These are phyloP conservation scores for Hapalemur alaotrensis DNA, from an alignment of 2,797 vertebrate genomes.

Conservation along the genomic window DNA sequence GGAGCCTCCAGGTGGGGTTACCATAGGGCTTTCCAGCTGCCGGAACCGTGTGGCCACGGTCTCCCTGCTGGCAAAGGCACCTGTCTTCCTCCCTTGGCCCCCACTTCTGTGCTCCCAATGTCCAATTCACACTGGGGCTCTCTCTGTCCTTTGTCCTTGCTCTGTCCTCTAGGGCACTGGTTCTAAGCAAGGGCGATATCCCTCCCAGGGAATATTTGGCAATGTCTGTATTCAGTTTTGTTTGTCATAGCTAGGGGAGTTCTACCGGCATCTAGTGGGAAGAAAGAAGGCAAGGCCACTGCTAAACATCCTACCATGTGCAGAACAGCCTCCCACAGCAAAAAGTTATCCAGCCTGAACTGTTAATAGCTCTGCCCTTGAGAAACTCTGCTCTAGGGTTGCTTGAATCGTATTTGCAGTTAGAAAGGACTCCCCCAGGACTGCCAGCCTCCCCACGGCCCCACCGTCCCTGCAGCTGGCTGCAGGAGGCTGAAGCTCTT, in stretches of 20 bases:
- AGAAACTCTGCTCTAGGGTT: neutral
- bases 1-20: neutral
- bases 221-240: neutral
- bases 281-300: neutral
- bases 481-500: neutral
- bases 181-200: neutral
- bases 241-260: neutral
- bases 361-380: rapidly evolving
- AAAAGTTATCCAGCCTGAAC: neutral
- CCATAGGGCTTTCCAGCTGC: neutral
- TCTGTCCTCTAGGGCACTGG: neutral
- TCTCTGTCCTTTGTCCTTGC: neutral
- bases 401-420: no score
- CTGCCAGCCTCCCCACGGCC: rapidly evolving
- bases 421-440: neutral
- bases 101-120: no score
- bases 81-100: neutral
- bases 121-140: neutral
- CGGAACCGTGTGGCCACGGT: neutral
- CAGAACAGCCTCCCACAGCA: neutral
- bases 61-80: neutral
- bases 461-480: neutral
- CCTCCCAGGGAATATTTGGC: neutral
- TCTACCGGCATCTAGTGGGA: neutral
- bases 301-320: neutral